Conservation (phyloP, 2,888 invertebrate species). For the Eledona agricola region DNA sequence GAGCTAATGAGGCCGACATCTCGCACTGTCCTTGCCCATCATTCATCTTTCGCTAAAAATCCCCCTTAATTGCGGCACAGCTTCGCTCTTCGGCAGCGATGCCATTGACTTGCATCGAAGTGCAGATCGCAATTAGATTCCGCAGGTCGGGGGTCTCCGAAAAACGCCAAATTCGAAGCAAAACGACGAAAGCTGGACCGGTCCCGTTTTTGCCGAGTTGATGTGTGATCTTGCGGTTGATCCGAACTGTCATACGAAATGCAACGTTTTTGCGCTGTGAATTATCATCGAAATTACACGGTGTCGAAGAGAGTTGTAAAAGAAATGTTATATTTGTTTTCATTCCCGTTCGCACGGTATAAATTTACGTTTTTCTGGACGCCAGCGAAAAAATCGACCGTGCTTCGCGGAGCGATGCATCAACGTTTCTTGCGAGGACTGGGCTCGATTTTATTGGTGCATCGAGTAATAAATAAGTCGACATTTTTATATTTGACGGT, state of each 20-base stretch:
- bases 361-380: constrained; percentile 55
- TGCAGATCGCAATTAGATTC: constrained; percentile 14
- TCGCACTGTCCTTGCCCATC: too few species aligned
- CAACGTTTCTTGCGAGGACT: constrained; percentile 41
- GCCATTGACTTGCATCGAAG: not conserved
- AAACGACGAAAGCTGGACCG: constrained; percentile 16
- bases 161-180: constrained; percentile 20
- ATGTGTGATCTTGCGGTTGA: constrained; percentile 45
- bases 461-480: constrained; percentile 50
- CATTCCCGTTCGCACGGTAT: constrained; percentile 59
- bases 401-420: constrained; percentile 46
- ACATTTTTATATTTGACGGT: constrained; percentile 47
- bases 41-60: too few species aligned
- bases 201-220: constrained; percentile 39
- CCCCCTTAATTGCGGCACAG: too few species aligned
- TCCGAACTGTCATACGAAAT: constrained; percentile 46
- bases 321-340: constrained; percentile 58
- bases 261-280: constrained; percentile 48
- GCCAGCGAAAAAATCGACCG: constrained; percentile 45
- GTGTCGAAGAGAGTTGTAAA: constrained; percentile 54
- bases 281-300: constrained; percentile 56
- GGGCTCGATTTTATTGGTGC: constrained; percentile 47
- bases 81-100: too few species aligned
- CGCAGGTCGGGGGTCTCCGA: constrained; percentile 7
- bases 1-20: too few species aligned